Base-by-base conservation (phyloP, 2,797 vertebrate species). In the Danio choprae region DNA sequence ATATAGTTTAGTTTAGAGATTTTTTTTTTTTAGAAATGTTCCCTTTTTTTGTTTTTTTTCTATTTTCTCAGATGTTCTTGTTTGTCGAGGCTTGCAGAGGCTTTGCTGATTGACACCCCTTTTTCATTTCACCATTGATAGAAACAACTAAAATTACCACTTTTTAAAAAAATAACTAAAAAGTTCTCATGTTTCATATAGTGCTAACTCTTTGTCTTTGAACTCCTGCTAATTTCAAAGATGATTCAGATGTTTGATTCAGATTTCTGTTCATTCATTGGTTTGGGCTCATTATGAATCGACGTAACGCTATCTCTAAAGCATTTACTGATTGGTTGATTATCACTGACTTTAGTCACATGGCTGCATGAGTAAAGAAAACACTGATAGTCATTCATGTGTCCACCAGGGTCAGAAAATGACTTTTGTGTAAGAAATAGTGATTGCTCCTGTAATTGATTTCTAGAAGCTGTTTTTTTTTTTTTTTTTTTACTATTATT, bases 301-400 rank as follows among this genome's bases (percentile, higher is more conserved):
- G 11, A 68, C 40, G 64, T 50, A 60, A 69, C 44, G 9, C 41
- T 20, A 40, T 56, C 38, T 71, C 8, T 8, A 11, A 5, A 56
- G 43, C 1, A 1, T 46, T 67, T 22, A 48, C 43, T 48, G 63
- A 18, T 40, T 74, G 43, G 18, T 55, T 76, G 15, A 18, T 58
- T 48, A 41, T 11, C 67, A 41, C 5, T 72, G 38, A 72, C 15
- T 55, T 15, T 36, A 41, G 40, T 56, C 48, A 48, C 22, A 55
- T 55, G 48, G 72, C 40, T 64, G 69, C 40, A 55, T 46, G 22
- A 56, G 20, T 65, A 20, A 64, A 60, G 56, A 63, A 60, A 51
- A 72, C 59, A 55, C 46, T 62, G 16, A 68, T 74, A 20, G 38
- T n/a, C 40, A 65, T 40, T 44, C 29, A 50, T 72, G n/a, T 46